phyloP scores from a whole-genome alignment of 1,140 invertebrate species.

The Orchestia grillus region DNA sequence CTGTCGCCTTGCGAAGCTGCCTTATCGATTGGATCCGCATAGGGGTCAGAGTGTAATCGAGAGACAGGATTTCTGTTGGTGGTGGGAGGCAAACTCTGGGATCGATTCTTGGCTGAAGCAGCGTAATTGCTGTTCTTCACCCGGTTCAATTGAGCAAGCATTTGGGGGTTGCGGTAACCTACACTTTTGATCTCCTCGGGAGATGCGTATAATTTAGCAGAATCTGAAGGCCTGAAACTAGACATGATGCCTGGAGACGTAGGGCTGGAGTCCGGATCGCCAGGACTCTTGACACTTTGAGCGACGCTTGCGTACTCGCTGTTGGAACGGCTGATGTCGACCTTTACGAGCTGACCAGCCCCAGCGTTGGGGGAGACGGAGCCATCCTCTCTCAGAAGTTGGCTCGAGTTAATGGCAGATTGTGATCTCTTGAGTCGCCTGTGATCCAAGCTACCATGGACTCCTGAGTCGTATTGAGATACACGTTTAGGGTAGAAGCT shows the following conservation, averaged over 20 bases:
- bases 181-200: conserved; percentile 86
- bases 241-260: conserved; percentile 76
- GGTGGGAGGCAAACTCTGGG: conserved; percentile 76
- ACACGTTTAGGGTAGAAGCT: conserved; percentile 62
- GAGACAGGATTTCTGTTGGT: conserved; percentile 65
- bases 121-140: conserved; percentile 45
- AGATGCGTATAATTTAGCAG: conserved; percentile 89
- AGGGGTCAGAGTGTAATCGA: background rate
- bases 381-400: conserved; percentile 62
- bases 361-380: conserved; percentile 59
- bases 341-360: conserved; percentile 80
- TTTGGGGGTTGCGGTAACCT: conserved; percentile 75
- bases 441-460: conserved; percentile 65
- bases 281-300: conserved; percentile 9
- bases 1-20: background rate
- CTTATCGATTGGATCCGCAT: conserved; percentile 57
- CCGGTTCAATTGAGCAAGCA: conserved; percentile 52
- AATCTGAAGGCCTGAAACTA: conserved; percentile 85
- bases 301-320: conserved; percentile 67
- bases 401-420: conserved; percentile 64
- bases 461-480: conserved; percentile 45
- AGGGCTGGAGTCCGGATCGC: conserved; percentile 59
- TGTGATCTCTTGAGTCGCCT: conserved; percentile 66
- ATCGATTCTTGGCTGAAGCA: conserved; percentile 69
- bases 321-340: conserved; percentile 73